Evolutionary conservation across 2,888 invertebrate genomes (phyloP), one percentile per base, ranked within the genome.

Genomic region (Argyresthia albistria): DNA sequence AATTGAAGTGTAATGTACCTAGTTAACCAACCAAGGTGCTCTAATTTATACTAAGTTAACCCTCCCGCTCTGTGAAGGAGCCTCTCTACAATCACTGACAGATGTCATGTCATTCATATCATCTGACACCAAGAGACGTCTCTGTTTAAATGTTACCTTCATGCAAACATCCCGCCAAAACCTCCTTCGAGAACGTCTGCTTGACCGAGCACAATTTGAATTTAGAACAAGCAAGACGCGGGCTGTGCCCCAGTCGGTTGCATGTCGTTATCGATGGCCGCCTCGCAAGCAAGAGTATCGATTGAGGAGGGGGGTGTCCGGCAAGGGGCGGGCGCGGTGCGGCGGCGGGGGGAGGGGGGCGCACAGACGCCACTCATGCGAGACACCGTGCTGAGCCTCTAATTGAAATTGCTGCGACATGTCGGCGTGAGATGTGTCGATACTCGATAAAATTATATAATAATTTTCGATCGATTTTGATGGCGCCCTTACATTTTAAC

Each of bases 171-270:
- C 6, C 25, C 25, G 2, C 25, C 25, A 25, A 25, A 25, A 25
- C 25, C 25, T 25, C 25, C 25, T 25, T 25, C 3, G n/a, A 11
- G 12, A 25, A 6, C 76, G 25, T 25, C 25, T 25, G 82, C 81
- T 82, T 82, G 84, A 81, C 84, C 83, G 76, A 81, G 83, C 83
- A 82, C 81, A 79, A 82, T 79, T 79, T 73, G 76, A 74, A 78
- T 74, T 76, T 75, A 76, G 73, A 76, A 73, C 16, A 79, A 82
- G 81, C 82, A 79, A 15, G 25, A n/a, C 12, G 43, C 25, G 16
- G 14, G 50, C 12, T 25, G 12, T 16, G 25, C 46, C 46, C 11
- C 16, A 43, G 4, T 9, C 25, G 36, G 35, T 45, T 62, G 65
- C 62, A 61, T 63, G 60, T 63, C 64, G 65, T 62, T 77, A 71